Evolutionary conservation across 2,888 invertebrate species (phyloP).

Genomic region (Ethmia dodecea): DNA sequence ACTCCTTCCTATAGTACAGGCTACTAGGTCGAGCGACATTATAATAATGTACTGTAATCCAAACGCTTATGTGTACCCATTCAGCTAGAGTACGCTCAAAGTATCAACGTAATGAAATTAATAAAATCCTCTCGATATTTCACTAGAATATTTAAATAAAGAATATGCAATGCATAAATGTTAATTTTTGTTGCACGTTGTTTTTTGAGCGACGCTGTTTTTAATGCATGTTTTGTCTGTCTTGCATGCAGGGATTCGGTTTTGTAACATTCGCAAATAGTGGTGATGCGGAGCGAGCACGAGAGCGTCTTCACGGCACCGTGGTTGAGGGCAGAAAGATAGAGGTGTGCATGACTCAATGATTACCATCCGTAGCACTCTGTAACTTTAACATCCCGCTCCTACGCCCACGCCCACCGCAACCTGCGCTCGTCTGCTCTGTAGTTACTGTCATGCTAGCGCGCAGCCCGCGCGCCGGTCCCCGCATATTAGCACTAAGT

Average conservation of each 20-base stretch:
- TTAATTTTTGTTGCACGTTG: constrained; percentile 87
- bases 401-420: constrained; percentile 75
- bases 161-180: constrained; percentile 80
- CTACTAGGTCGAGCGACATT: constrained; percentile 63
- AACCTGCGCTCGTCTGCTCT: constrained; percentile 76
- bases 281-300: constrained; percentile 99
- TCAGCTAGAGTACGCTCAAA: constrained; percentile 77
- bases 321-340: constrained; percentile 99
- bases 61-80: constrained; percentile 76
- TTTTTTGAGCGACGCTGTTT: constrained; percentile 88
- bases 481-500: constrained; percentile 63
- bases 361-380: constrained; percentile 79
- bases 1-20: constrained; percentile 60
- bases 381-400: constrained; percentile 82
- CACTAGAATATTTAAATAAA: constrained; percentile 70
- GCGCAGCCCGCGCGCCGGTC: constrained; percentile 23
- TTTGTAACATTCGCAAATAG: constrained; percentile 99
- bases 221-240: constrained; percentile 97
- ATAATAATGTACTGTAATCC: constrained; percentile 67
- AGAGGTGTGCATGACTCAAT: constrained; percentile 98
- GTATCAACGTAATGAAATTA: constrained; percentile 71
- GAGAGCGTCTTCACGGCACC: constrained; percentile 99
- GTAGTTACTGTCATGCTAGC: constrained; percentile 75
- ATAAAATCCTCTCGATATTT: constrained; percentile 69
- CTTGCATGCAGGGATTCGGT: constrained; percentile 99